Base-by-base conservation (phyloP, 2,113 vertebrate genomes). In the Phodopus roborovskii region DNA sequence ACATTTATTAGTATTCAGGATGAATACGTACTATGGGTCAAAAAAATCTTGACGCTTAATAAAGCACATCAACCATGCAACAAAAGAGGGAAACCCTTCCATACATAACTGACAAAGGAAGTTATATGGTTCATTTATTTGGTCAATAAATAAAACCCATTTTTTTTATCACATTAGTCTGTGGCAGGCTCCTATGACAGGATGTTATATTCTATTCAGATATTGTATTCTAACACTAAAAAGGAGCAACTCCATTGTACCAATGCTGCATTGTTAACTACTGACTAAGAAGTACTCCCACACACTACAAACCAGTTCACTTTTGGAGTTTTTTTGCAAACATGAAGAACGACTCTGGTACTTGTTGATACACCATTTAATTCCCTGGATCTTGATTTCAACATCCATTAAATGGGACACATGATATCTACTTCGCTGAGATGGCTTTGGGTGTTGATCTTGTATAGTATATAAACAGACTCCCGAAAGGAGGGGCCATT, bases 321-420 rank as follows among this genome's bases (percentile, higher is more conserved):
- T 84, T 90, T 95, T 68, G 33, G 68, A 36, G 96, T 66, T 20
- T 30, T 88, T 88, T 95, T 48, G 86, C 22, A 91, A 91, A 94
- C 81, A 92, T 39, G 24, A 95, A 82, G 84, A 74, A 90, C 84
- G n/a, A 75, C 90, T 64, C 26, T 87, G 26, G 79, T 88, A 87
- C 82, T 56, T 86, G 88, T n/a, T 66, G 58, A 82, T 53, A 85
- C 48, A 19, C 8, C 56, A 42, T 33, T 95, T 79, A 82, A 74
- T 53, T 88, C 77, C 85, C 78, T 74, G 56, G 81, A 93, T 68
- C 56, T 95, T 70, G 64, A 8, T 93, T 94, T 96, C 87, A 62
- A n/a, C 48, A 88, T 75, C 30, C 79, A 36, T 78, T 68, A 86
- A 93, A 58, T 64, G 26, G 50, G 19, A 50, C 2, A 60, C 50